A percentile compares a stretch with the other conserved stretches of the same genome.
These are phyloP conservation scores for Hydrotaea cyrtoneurina DNA, from an alignment of 2,888 invertebrate genomes.

Conservation along the genomic window DNA sequence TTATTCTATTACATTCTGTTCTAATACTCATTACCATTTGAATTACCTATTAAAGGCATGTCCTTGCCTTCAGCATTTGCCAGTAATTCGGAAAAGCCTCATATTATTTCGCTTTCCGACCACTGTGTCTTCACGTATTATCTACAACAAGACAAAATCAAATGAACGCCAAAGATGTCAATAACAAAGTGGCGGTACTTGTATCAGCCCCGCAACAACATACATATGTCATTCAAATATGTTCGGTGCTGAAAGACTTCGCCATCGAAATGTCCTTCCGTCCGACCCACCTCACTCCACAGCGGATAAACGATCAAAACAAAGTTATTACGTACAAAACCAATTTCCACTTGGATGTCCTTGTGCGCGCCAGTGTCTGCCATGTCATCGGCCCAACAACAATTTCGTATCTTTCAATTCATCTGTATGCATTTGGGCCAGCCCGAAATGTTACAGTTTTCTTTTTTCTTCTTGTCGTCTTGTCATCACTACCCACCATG, in stretches of 20 bases:
- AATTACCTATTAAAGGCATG: too few relatives aligned
- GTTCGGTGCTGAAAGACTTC: background rate
- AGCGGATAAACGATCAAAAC: background rate
- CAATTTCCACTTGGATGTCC: constrained; percentile 12
- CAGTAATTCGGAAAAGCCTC: too few relatives aligned
- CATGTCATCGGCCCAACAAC: background rate
- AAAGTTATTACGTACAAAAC: constrained; percentile 21
- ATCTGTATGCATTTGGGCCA: constrained; percentile 6
- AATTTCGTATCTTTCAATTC: background rate
- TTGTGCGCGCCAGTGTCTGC: background rate
- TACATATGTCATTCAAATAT: constrained; percentile 25
- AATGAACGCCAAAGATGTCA: constrained; percentile 21
- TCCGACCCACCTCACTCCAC: background rate
- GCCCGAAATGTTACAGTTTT: constrained; percentile 3
- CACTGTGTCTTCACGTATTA: background rate
- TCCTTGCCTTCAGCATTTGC: too few relatives aligned
- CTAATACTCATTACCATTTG: too few relatives aligned
- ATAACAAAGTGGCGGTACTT: background rate
- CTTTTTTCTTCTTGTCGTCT: too few relatives aligned
- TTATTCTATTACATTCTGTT: too few relatives aligned
- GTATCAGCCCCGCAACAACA: background rate
- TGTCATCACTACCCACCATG: constrained; percentile 16
- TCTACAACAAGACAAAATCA: background rate
- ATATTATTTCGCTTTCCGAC: background rate
- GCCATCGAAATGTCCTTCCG: background rate